Evolutionary conservation across 2,797 vertebrate genomes (phyloP), one percentile per base, ranked within the genome.

Genomic region (Rhyacichthys aspro): DNA sequence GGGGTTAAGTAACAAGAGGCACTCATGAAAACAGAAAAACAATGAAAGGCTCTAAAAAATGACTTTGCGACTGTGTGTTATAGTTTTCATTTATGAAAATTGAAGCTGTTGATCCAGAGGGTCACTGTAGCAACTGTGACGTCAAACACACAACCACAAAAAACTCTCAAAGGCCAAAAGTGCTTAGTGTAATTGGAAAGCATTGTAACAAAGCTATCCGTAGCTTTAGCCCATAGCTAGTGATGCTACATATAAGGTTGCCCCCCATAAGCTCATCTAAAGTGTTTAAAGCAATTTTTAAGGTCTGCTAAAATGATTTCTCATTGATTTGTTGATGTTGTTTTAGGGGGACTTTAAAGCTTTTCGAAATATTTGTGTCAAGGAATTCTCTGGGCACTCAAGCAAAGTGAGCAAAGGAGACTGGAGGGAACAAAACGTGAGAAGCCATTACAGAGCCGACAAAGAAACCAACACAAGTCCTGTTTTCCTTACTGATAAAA

Each of bases 1-100:
- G n/a, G 59, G 74, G 81, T 77, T 59, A 77, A 84, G 75, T 23
- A 65, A 77, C 69, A 72, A 74, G 74, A 69, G 75, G 37, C 43
- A 42, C 64, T 74, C 59, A 39, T 33, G 50, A 76, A 67, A 81
- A 46, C 34, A 62, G 62, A 70, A 63, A 47, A 44, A 45, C 60
- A 45, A 65, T 7, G 52, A 71, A 48, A 41, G 34, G 16, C 42
- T 16, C 43, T 18, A 15, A 23, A n/a, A 8, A 16, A 43, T 0
- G 53, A 45, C 36, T 15, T 39, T 7, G 11, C 8, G 28, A 58
- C 43, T 59, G 49, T 59, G 48, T 60, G 34, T 45, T 53, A 45
- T 46, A 34, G 28, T 46, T 28, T 28, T 28, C 23, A 2, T 28
- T 49, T 10, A 54, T 49, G 9, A 53, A 50, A 23, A 9, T 17